Conservation (phyloP, 2,113 vertebrate genomes). For the Pollachius pollachius region DNA sequence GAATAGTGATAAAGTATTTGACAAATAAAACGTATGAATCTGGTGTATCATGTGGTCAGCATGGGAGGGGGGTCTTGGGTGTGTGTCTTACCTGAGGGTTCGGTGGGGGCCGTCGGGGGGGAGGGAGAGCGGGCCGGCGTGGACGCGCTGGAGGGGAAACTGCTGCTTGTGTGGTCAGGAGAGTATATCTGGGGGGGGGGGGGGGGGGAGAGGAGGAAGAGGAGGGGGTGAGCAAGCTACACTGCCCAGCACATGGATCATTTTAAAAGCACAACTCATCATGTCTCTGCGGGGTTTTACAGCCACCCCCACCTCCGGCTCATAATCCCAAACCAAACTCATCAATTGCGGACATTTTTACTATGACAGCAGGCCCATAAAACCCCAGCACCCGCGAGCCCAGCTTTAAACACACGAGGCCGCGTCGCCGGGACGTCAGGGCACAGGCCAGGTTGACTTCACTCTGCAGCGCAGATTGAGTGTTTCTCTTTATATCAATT, state of each 20-base stretch:
- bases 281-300: constrained; percentile 54
- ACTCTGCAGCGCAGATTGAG: too few relatives aligned
- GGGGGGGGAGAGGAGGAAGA: constrained; percentile 53
- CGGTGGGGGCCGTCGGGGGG: constrained; percentile 75
- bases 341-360: constrained; percentile 68
- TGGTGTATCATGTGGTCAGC: too few relatives aligned
- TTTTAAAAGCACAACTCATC: constrained; percentile 64
- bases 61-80: too few relatives aligned
- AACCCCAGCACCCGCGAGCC: constrained; percentile 38
- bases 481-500: constrained; percentile 17
- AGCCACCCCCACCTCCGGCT: constrained; percentile 53
- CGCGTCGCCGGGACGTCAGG: too few relatives aligned
- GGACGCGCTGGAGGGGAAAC: constrained; percentile 94
- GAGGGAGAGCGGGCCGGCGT: constrained; percentile 92
- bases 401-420: constrained; percentile 36
- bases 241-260: constrained; percentile 63
- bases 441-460: too few relatives aligned
- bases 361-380: constrained; percentile 57
- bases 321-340: constrained; percentile 60
- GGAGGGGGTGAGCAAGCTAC: constrained; percentile 38
- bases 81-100: constrained; percentile 50
- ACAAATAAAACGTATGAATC: too few relatives aligned
- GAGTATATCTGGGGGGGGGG: constrained; percentile 90
- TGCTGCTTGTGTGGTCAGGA: constrained; percentile 96
- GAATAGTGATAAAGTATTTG: too few relatives aligned